Base-by-base conservation (phyloP, 1,140 invertebrate species). In the Drosophila ogumai region DNA sequence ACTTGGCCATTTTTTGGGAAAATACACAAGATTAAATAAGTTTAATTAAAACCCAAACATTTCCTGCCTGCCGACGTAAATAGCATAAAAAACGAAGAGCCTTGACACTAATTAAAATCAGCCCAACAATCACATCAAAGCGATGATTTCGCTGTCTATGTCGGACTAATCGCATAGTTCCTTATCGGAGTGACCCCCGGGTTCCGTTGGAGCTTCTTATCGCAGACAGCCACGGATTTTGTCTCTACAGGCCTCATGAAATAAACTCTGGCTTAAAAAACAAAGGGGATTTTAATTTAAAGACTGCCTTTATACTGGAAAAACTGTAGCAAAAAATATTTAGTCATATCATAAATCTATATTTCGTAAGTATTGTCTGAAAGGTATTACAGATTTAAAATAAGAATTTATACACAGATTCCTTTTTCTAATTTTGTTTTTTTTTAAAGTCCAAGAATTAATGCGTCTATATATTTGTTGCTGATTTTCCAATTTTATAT, bases 131-230 rank as follows among this genome's bases (percentile, higher is more conserved):
- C 44, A 38, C 17, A 36, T n/a, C 17, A 44, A 46, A 12, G 4
- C 10, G 15, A 32, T 61, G 28, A 43, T 65, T 43, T 19, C 15
- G 49, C 49, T 56, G 34, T 36, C 22, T 52, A 19, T 22, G 57
- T 12, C 17, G 22, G n/a, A 32, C 19, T 28, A 49, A 34, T 36
- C 32, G 3, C 10, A 32, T 28, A 5, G 36, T 31, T 36, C 31
- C 36, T 69, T 38, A 69, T 71, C 67, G 28, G 25, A 7, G 1
- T 38, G 69, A 72, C 68, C 46, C 47, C 25, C 13, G 32, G 46
- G 38, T 46, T 15, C 47, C 19, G 52, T 13, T 22, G 50, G 0
- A 25, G 17, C 38, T 12, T 25, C 50, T 71, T 71, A 71, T 71
- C 67, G 17, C 64, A 28, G 41, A 25, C 38, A 54, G 28, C 7